Percentiles rank a stretch among this genome's conserved stretches.
These are phyloP conservation scores for Cuculus canorus DNA, from an alignment of 2,797 vertebrate genomes.

Conservation along the genomic window DNA sequence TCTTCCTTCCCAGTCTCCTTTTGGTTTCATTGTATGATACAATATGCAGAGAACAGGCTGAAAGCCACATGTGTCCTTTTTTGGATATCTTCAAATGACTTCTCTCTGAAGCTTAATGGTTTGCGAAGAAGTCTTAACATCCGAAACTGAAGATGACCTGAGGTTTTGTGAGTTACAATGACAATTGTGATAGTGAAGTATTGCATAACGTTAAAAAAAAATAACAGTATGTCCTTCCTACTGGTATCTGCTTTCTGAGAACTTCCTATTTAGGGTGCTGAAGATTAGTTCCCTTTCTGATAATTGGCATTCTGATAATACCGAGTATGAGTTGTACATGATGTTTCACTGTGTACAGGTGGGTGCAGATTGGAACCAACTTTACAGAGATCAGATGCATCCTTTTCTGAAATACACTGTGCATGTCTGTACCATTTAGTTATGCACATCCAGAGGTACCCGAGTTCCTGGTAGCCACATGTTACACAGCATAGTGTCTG, in stretches of 20 bases:
- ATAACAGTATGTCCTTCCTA: neutral
- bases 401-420: neutral
- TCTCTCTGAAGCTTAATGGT: neutral
- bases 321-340: neutral
- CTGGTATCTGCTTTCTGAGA: neutral
- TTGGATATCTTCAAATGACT: neutral
- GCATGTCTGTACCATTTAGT: neutral
- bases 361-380: neutral
- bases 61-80: neutral
- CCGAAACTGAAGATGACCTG: neutral
- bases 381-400: neutral
- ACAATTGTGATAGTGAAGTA: neutral
- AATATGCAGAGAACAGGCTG: neutral
- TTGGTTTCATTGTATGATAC: neutral
- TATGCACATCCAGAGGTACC: neutral
- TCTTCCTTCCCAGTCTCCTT: neutral
- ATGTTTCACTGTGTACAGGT: neutral
- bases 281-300: neutral
- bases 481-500: neutral
- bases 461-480: neutral
- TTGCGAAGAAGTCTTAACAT: neutral
- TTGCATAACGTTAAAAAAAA: neutral
- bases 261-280: neutral
- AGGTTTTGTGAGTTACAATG: neutral
- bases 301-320: neutral